Evolutionary conservation across 2,888 invertebrate species (phyloP).

Genomic region (Salpingus planirostris): DNA sequence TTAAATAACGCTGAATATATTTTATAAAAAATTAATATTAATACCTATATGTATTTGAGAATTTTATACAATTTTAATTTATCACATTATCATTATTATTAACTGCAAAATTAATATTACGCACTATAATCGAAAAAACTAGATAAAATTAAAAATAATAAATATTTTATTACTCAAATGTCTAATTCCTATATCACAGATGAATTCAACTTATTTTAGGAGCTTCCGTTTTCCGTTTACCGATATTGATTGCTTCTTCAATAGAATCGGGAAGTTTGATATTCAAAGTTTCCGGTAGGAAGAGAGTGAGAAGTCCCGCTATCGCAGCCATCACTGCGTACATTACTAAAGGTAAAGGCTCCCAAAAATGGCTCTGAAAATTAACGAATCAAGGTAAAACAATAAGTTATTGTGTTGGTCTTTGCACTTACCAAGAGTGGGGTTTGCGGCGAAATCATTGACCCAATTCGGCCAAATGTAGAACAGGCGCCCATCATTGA

Average conservation of each 20-base stretch:
- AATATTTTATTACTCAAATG: too few relatives aligned
- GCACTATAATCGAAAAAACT: too few relatives aligned
- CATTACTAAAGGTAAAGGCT: conserved; percentile 51
- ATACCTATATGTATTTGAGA: too few relatives aligned
- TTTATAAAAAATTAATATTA: background rate
- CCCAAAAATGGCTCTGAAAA: conserved; percentile 34
- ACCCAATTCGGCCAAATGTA: conserved; percentile 56
- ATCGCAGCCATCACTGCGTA: conserved; percentile 54
- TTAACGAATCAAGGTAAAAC: background rate
- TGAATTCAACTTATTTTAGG: background rate
- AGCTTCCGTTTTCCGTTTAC: conserved; percentile 15
- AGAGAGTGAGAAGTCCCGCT: conserved; percentile 52
- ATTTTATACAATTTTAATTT: too few relatives aligned
- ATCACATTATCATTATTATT: too few relatives aligned
- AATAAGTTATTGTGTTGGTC: background rate
- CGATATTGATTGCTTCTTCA: conserved; percentile 54
- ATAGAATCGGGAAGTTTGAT: conserved; percentile 59
- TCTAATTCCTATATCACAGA: too few relatives aligned
- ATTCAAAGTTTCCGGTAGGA: conserved; percentile 63
- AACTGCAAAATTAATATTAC: too few relatives aligned
- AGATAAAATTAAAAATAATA: too few relatives aligned
- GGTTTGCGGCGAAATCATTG: conserved; percentile 58
- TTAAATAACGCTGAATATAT: background rate
- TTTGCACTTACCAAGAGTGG: conserved; percentile 50
- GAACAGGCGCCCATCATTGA: conserved; percentile 55